Evolutionary conservation across 2,797 vertebrate genomes (phyloP).

Genomic region (Delichon dasypus): DNA sequence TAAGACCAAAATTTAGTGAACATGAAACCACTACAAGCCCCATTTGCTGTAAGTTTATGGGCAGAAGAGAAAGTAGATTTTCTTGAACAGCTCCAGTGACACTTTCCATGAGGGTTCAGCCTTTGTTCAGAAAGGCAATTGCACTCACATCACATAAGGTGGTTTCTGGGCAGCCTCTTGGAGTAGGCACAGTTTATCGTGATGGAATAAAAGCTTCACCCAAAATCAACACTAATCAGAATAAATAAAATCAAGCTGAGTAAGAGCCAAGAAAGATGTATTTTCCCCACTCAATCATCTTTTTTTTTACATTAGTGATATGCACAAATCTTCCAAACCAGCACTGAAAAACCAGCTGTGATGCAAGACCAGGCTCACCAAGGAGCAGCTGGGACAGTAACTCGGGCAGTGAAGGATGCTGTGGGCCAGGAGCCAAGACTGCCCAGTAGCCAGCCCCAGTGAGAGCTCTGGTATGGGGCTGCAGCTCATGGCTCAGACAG

Average conservation of each 20-base stretch:
- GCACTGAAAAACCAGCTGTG: fast-evolving
- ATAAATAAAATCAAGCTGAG: background rate
- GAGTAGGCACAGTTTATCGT: background rate
- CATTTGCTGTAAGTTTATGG: background rate
- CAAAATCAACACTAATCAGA: background rate
- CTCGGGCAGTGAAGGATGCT: fast-evolving
- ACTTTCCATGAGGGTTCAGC: background rate
- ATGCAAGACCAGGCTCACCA: background rate
- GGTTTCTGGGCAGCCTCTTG: background rate
- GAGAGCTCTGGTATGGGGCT: fast-evolving
- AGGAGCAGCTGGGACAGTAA: background rate
- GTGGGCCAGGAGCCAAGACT: background rate
- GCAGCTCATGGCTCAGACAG: fast-evolving
- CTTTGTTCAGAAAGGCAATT: background rate
- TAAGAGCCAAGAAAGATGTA: fast-evolving
- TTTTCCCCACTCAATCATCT: background rate
- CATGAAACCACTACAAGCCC: background rate
- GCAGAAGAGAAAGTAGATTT: background rate
- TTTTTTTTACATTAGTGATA: background rate
- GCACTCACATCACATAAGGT: fast-evolving
- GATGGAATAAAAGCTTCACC: background rate
- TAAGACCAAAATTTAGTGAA: too few species aligned
- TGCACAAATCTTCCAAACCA: background rate
- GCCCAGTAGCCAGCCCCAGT: too few species aligned
- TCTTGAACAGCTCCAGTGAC: background rate